Base-by-base conservation (phyloP, 2,888 invertebrate species). In the Ernsta delagoae region DNA sequence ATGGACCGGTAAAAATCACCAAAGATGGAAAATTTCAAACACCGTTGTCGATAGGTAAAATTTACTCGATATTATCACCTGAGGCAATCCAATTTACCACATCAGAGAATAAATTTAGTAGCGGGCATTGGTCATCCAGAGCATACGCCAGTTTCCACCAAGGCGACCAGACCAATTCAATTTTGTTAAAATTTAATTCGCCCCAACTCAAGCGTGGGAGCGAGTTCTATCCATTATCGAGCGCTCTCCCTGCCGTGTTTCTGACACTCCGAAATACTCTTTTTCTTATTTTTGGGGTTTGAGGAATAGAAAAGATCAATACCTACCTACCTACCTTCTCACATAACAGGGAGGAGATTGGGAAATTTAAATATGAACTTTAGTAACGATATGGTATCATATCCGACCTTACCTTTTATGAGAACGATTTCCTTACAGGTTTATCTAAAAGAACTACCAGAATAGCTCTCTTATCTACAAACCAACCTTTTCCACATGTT, bases 151-250 rank as follows among this genome's bases (percentile, higher is more conserved):
- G 36, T 36, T 45, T 45, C 45, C 45, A 45, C 81, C 77, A 76
- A 83, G 78, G 82, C 84, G 86, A 85, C 86, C 89, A 16, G 1
- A 16, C 16, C 16, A 88, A 92, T 90, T 93, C 92, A 92, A 93
- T 93, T 92, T 90, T 85, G 88, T 83, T 83, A 83, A 90, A 92
- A 91, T 93, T 93, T 92, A 91, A 92, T 91, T 90, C 88, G 86
- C 45, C 45, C 45, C 45, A 43, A 43, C 43, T 43, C 43, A 43
- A 43, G 11, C 43, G 43, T 43, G 43, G 43, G 11, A 43, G 43
- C 43, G 43, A 43, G 43, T 7, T 39, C 6, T 2, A 8, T 41
- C 8, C 41, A 8, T 41, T 41, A 41, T 41, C 41, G 41, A 43
- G 3, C 45, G 5, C n/a, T 45, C 45, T n/a, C 45, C 45, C n/a